phyloP scores from a whole-genome alignment of 2,888 invertebrate species.

The Serripes groenlandicus region DNA sequence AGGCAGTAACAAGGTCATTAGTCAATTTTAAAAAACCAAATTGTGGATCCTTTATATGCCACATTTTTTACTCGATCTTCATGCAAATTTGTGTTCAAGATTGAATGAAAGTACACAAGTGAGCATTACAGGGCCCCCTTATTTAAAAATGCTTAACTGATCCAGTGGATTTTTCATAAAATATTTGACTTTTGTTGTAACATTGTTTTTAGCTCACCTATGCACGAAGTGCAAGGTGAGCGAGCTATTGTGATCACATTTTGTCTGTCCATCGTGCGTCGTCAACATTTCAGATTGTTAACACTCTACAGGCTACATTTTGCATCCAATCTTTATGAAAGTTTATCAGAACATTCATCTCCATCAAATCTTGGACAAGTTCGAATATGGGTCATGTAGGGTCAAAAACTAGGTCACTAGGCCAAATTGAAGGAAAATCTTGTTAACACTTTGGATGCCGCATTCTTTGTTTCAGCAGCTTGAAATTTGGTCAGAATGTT shows the following conservation, averaged over 20 bases:
- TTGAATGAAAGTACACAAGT: too few species aligned
- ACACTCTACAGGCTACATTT: not conserved
- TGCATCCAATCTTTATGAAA: too few species aligned
- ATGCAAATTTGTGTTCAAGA: too few species aligned
- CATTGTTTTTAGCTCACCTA: not conserved
- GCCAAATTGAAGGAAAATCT: not conserved
- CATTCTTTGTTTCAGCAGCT: not conserved
- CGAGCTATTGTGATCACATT: not conserved
- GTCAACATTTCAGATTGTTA: not conserved
- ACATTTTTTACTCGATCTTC: too few species aligned
- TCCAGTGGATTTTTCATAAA: not conserved
- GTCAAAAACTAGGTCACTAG: not conserved
- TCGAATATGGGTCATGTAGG: not conserved
- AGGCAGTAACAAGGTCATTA: too few species aligned
- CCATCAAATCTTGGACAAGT: not conserved
- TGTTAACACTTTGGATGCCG: not conserved
- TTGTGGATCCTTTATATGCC: too few species aligned
- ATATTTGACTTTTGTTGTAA: not conserved
- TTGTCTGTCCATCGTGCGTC: not conserved
- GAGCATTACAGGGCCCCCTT: too few species aligned
- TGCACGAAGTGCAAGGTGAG: not conserved
- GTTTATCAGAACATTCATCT: not conserved
- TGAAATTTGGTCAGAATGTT: not conserved
- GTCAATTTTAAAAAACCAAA: too few species aligned
- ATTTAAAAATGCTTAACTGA: too few species aligned